Base-by-base conservation (phyloP, 2,888 invertebrate genomes). In the Synergus umbraculus region DNA sequence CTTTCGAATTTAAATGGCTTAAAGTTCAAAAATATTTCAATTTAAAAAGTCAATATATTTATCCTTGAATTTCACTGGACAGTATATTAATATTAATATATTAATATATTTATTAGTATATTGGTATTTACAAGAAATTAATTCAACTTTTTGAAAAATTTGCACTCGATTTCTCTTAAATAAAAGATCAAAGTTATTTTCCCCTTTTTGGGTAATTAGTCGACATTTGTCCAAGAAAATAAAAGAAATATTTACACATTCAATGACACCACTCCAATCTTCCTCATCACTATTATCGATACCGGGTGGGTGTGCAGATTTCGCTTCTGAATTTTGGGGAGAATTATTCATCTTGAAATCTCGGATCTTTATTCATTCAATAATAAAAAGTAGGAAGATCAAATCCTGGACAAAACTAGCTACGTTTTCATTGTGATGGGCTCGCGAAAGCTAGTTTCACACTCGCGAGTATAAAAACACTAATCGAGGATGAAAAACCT, bases 201-300 rank as follows among this genome's bases (percentile, higher is more conserved):
- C 29, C 8, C 9, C 13, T 66, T 66, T 41, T 66, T 12, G 22
- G n/a, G 13, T 3, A 12, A 66, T 18, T 66, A 1, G 18, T 22
- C 22, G 0, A 10, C 60, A 60, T 3, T 22, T 60, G n/a, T 63
- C n/a, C 15, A n/a, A 46, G 7, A 22, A 37, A 18, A 54, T 46
- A 63, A 78, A 77, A 18, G 4, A 13, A 64, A 44, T 44, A 82
- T 76, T 80, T 91, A 92, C 91, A 88, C 92, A 91, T 90, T 92
- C 92, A 83, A 92, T 91, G 85, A 90, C 90, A 84, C 91, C 91
- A 86, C 90, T 92, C 92, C 92, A 92, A 79, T 92, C 92, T 77
- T 92, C 92, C 79, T 92, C 92, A 83, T 92, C 92, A 85, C 91
- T 91, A 88, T 91, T 90, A 78, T 90, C 91, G 78, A 88, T 79